Evolutionary conservation across 2,888 invertebrate species (phyloP), one percentile per base, ranked within the genome.

Genomic region (Microdon myrmicae): DNA sequence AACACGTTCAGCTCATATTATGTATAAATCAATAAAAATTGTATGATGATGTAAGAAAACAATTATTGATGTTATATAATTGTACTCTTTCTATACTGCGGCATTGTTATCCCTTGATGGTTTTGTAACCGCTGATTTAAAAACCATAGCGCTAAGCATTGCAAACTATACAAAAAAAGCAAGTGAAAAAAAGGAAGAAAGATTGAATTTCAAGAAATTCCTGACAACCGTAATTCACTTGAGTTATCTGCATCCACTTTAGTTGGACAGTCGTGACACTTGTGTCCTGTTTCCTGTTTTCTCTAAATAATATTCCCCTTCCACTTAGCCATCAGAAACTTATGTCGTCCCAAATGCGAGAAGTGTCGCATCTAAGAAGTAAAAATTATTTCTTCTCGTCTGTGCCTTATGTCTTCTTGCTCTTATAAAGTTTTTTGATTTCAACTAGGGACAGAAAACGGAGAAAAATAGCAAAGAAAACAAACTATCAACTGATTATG

Each of bases 301-400:
- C 39, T 26, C 7, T 31, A 44, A 26, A 38, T 9, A 3, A 28
- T 26, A 28, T n/a, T n/a, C 20, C 19, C 14, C 16, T 31, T 20
- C 35, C 39, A 32, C 32, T 44, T 44, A 49, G 61, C 56, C 45
- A 56, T 61, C 61, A 49, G 13, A 49, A 61, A 61, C 61, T 44
- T 61, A 51, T 56, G 56, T 64, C 41, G 32, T 43, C 25, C 12
- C 12, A 53, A 53, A 45, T 53, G 45, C n/a, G n/a, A n/a, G n/a
- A n/a, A n/a, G n/a, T 44, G 53, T 53, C 14, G 34, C 38, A 45
- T 54, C 14, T 38, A 45, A 35, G 55, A 34, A 61, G 25, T 13
- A 7, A 31, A 45, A 61, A 61, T 41, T 55, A 39, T 49, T 51
- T 60, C 22, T 25, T 54, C 14, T 35, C 47, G 28, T 9, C 25